These are phyloP conservation scores for Subanguina moxae DNA, from an alignment of 1,140 invertebrate species.

Conservation along the genomic window DNA sequence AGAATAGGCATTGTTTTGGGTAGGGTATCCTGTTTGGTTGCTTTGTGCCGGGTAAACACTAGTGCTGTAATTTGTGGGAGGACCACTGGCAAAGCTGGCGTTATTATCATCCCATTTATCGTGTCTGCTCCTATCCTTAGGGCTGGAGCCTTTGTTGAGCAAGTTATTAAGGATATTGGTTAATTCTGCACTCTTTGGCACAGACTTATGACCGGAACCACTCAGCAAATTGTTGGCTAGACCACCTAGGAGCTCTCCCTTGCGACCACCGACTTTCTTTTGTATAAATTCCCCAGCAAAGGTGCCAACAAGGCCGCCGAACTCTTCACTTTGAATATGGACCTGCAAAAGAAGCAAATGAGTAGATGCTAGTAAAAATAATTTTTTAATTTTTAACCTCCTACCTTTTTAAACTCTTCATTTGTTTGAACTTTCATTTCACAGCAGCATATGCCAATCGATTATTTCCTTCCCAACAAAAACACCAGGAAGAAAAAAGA, in stretches of 20 bases:
- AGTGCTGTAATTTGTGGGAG: not conserved
- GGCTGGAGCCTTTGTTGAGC: not conserved
- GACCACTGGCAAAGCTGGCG: not conserved
- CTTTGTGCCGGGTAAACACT: not conserved
- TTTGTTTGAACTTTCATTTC: no score
- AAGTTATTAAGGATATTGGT: no score
- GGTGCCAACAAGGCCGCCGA: conserved; percentile 46
- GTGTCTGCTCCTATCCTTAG: not conserved
- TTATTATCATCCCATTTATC: not conserved
- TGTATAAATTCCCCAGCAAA: conserved; percentile 47
- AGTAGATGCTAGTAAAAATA: no score
- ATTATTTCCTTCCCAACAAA: no score
- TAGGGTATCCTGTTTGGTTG: not conserved
- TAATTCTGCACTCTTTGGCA: not conserved
- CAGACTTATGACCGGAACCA: not conserved
- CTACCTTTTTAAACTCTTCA: no score
- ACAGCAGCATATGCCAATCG: no score
- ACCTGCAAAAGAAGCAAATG: no score
- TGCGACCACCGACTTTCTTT: conserved; percentile 41
- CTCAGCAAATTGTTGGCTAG: conserved; percentile 19
- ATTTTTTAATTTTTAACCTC: no score
- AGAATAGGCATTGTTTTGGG: not conserved
- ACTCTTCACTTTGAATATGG: conserved; percentile 43
- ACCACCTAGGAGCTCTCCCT: conserved; percentile 32
- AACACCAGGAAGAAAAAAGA: no score